These are phyloP conservation scores for Hypotaenidia philippensis DNA, from an alignment of 2,797 vertebrate genomes.

Conservation along the genomic window DNA sequence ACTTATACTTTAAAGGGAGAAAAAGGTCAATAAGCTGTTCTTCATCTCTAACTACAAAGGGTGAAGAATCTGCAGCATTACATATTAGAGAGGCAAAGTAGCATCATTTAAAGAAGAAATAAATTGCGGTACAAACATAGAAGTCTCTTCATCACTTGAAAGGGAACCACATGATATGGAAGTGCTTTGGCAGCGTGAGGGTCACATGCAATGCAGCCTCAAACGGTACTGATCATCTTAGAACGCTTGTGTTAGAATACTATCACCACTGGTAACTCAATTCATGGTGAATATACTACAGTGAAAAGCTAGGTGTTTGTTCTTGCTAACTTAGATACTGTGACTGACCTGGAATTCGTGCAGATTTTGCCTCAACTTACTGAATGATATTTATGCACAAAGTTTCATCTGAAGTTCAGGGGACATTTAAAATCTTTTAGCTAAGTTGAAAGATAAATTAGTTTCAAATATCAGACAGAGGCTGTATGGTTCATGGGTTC, in stretches of 20 bases:
- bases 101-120: neutral
- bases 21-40: neutral
- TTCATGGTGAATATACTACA: neutral
- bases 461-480: neutral
- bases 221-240: neutral
- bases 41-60: neutral
- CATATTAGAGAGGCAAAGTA: neutral
- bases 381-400: neutral
- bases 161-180: neutral
- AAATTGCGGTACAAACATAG: neutral
- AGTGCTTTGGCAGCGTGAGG: neutral
- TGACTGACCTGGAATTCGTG: neutral
- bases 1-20: neutral
- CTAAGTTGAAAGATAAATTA: neutral
- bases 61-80: neutral
- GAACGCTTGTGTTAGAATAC: neutral
- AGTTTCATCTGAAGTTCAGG: neutral
- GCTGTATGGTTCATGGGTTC: neutral
- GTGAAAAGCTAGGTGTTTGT: neutral
- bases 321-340: neutral
- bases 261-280: neutral
- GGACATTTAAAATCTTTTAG: neutral
- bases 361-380: neutral
- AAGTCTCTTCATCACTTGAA: neutral
- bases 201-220: neutral